These are phyloP conservation scores for Drosophila atroscutellata DNA, from an alignment of 2,888 invertebrate species.

Conservation along the genomic window DNA sequence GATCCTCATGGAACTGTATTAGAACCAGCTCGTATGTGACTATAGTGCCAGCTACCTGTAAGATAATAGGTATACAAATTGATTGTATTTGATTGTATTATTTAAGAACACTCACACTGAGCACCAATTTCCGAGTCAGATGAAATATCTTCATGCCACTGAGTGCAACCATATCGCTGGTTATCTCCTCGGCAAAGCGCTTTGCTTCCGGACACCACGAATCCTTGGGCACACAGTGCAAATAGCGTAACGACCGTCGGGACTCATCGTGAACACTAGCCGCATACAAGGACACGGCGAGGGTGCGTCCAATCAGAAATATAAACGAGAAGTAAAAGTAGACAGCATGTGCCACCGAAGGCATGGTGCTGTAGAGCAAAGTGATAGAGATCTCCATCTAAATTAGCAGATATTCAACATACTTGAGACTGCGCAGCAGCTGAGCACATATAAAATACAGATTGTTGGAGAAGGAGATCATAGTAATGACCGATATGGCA, in stretches of 20 bases:
- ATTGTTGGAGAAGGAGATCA: constrained; percentile 87
- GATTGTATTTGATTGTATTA: neutral
- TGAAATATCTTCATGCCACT: constrained; percentile 84
- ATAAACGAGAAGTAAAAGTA: constrained; percentile 87
- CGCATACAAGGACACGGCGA: constrained; percentile 87
- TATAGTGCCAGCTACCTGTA: constrained; percentile 87
- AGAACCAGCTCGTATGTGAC: constrained; percentile 87
- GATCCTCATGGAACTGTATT: constrained; percentile 86
- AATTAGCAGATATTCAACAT: constrained; percentile 28
- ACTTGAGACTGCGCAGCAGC: constrained; percentile 86
- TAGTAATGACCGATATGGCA: constrained; percentile 86
- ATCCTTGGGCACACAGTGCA: constrained; percentile 85
- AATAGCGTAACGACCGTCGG: constrained; percentile 83
- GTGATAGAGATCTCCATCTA: neutral
- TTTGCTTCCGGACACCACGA: constrained; percentile 85
- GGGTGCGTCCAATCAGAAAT: constrained; percentile 86
- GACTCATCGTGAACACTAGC: constrained; percentile 87
- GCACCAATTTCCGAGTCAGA: constrained; percentile 83
- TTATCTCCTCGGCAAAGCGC: constrained; percentile 83
- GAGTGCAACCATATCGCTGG: constrained; percentile 82
- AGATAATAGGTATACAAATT: too few species aligned
- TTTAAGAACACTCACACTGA: constrained; percentile 75
- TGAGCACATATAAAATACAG: constrained; percentile 87
- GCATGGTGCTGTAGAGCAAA: constrained; percentile 75
- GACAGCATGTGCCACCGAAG: constrained; percentile 83